Evolutionary conservation across 92 coral and sea anemone species (phyloP), one percentile per base, ranked within the genome.

Genomic region (Actinernus sp.): DNA sequence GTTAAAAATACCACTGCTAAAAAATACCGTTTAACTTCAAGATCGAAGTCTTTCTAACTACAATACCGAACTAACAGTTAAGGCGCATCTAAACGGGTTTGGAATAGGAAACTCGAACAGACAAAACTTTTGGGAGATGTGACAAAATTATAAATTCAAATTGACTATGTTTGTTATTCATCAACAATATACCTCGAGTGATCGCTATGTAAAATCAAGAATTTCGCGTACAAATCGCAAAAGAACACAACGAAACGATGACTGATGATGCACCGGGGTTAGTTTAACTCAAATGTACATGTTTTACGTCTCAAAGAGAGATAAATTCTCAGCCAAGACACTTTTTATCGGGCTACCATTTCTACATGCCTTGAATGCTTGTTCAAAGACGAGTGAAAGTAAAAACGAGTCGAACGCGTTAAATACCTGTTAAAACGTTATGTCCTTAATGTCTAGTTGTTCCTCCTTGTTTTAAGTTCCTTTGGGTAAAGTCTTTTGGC

Each of bases 91-190:
- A n/a, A n/a, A n/a, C n/a, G n/a, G n/a, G n/a, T n/a, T n/a, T n/a
- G n/a, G n/a, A n/a, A n/a, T n/a, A n/a, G n/a, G n/a, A n/a, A n/a
- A n/a, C n/a, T n/a, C n/a, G 52, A 36, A 31, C 40, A 69, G 74
- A 84, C 79, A 71, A 63, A 71, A 69, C 68, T 73, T 84, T 64
- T 69, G 25, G 46, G 73, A 74, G 64, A 79, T 74, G 88, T 86
- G 88, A 85, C 66, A 78, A 86, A 90, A 76, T 85, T 84, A 85
- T 79, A 89, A 74, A 84, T 85, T 89, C 87, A 86, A 90, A 85
- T 24, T 37, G 39, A 60, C 74, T 33, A 55, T 86, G 92, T 86
- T 86, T 86, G 92, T 86, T 81, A 84, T 84, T 78, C 91, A 84
- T 78, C 82, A 68, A 78, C 80, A 81, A 73, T 61, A 71, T 77